phyloP scores from a whole-genome alignment of 1,140 invertebrate genomes.

The Chionoecetes opilio region DNA sequence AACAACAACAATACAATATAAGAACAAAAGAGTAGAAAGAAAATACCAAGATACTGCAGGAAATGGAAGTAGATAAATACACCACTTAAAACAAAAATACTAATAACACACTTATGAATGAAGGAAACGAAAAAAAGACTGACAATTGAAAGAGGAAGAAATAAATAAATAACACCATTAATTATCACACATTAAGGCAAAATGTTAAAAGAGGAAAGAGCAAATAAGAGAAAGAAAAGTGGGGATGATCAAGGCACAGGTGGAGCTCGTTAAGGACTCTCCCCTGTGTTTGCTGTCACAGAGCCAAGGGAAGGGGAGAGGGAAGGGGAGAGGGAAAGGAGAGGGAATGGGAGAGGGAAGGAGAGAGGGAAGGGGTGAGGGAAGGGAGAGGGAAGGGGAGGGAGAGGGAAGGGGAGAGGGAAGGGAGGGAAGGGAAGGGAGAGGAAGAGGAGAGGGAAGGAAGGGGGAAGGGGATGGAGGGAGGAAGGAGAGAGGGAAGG shows the following conservation, averaged over 20 bases:
- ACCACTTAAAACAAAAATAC: background rate
- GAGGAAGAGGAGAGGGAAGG: background rate
- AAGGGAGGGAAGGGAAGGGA: too few relatives aligned
- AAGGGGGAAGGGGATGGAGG: too few relatives aligned
- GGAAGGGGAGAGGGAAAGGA: background rate
- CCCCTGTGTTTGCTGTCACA: background rate
- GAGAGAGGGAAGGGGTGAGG: background rate
- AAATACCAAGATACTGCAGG: background rate
- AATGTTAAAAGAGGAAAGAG: background rate
- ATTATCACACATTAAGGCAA: background rate
- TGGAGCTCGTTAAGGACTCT: background rate
- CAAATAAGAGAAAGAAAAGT: background rate
- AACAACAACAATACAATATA: background rate
- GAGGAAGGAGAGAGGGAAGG: too few relatives aligned
- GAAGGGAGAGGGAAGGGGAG: background rate
- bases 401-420: background rate
- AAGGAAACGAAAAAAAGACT: background rate
- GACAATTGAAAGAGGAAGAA: background rate
- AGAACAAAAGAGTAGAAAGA: background rate
- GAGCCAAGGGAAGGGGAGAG: too few relatives aligned
- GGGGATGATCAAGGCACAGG: background rate
- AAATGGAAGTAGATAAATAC: background rate
- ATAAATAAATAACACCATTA: background rate
- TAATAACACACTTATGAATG: background rate
- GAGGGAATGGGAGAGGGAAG: too few relatives aligned